These are phyloP conservation scores for Parnassius apollo DNA, from an alignment of 2,888 invertebrate species.

Conservation along the genomic window DNA sequence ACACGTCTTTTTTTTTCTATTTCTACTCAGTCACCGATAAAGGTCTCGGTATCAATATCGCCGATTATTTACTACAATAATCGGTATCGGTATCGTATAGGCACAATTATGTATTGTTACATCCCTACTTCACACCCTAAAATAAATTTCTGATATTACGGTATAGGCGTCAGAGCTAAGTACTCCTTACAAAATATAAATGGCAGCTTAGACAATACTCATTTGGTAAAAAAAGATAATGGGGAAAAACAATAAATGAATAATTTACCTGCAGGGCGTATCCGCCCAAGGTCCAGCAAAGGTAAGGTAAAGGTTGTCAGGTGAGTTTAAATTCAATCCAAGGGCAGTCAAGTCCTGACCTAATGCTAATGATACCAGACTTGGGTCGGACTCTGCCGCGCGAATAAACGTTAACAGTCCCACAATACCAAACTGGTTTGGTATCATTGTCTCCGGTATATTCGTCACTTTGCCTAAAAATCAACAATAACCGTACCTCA, in stretches of 20 bases:
- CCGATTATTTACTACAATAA: no score
- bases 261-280: constrained; percentile 88
- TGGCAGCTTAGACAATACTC: no score
- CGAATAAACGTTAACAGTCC: constrained; percentile 98
- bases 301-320: constrained; percentile 98
- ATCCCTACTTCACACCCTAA: no score
- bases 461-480: constrained; percentile 95
- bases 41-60: no score
- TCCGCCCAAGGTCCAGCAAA: constrained; percentile 99
- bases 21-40: no score
- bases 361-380: constrained; percentile 96
- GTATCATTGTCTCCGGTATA: constrained; percentile 99
- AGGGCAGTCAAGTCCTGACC: constrained; percentile 99
- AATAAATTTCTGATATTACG: no score
- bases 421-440: constrained; percentile 99
- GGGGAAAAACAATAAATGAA: neutral
- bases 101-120: no score
- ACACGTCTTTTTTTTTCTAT: no score
- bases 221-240: no score
- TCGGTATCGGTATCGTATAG: no score
- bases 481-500: constrained; percentile 28
- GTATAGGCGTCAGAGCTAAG: no score
- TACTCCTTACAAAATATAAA: no score
- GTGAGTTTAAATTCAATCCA: constrained; percentile 98
- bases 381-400: constrained; percentile 98